Conservation (phyloP, 1,140 invertebrate genomes). For the Orchestia grillus region DNA sequence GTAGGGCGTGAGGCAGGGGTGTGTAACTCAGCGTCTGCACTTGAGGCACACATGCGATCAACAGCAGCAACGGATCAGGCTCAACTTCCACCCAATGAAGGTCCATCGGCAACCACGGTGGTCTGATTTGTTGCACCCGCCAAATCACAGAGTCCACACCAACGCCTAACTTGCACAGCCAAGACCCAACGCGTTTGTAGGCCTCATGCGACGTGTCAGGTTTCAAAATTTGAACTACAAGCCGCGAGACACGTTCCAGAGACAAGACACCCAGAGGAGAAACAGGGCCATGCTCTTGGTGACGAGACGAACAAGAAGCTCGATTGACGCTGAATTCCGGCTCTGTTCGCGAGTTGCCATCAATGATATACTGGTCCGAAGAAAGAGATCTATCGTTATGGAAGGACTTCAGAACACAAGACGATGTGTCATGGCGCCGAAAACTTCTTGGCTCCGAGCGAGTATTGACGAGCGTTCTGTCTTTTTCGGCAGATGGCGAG, state of each 20-base stretch:
- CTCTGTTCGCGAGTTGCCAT: neutral
- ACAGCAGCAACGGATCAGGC: conserved; percentile 43
- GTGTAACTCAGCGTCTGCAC: conserved; percentile 47
- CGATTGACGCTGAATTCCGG: neutral
- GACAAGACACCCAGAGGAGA: neutral
- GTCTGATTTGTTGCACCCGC: conserved; percentile 34
- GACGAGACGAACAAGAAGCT: neutral
- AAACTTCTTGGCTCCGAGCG: neutral
- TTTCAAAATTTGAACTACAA: neutral
- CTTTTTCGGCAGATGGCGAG: neutral
- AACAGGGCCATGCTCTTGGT: neutral
- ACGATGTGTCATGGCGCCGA: neutral
- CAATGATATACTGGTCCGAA: neutral
- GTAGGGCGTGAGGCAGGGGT: conserved; percentile 6
- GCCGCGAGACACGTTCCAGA: neutral
- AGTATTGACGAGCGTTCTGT: neutral
- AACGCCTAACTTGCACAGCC: conserved; percentile 11
- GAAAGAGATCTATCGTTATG: neutral
- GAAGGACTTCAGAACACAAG: conserved; percentile 9
- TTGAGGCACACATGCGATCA: conserved; percentile 16
- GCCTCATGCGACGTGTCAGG: neutral
- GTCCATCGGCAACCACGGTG: conserved; percentile 55
- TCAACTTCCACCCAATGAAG: conserved; percentile 58
- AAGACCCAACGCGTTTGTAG: conserved; percentile 12
- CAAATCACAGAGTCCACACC: neutral